phyloP scores from a whole-genome alignment of 1,140 invertebrate species.

The Antheraea pernyi region DNA sequence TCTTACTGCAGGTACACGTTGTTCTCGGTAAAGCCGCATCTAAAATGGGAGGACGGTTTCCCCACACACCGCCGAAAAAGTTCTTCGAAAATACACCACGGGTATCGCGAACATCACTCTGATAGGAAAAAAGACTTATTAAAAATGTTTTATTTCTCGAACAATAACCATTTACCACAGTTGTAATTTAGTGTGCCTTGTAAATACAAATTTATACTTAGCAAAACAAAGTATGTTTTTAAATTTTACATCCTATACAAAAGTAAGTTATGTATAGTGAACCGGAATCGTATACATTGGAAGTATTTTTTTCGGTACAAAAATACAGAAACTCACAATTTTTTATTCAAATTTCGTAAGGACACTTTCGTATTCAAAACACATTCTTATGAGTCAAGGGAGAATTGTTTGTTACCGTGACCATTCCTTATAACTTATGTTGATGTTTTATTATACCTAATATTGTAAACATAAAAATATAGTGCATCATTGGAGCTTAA shows the following conservation, averaged over 20 bases:
- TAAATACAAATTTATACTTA: too few species aligned
- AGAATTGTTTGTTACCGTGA: background rate
- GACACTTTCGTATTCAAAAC: background rate
- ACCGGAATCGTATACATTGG: background rate
- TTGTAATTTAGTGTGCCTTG: too few species aligned
- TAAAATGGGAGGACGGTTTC: slow-evolving; percentile 57
- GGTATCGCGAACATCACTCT: slow-evolving; percentile 49
- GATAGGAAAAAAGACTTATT: background rate
- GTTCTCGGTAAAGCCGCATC: slow-evolving; percentile 46
- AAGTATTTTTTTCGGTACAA: background rate
- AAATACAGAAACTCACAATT: background rate
- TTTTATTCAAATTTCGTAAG: background rate
- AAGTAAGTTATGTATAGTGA: too few species aligned
- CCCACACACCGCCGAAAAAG: slow-evolving; percentile 73
- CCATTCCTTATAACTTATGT: background rate
- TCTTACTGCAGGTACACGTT: slow-evolving; percentile 63
- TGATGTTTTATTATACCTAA: background rate
- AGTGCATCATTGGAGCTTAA: too few species aligned
- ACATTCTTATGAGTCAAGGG: background rate
- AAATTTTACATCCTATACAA: too few species aligned
- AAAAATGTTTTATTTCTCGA: background rate
- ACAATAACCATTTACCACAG: too few species aligned
- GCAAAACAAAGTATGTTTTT: too few species aligned
- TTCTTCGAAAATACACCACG: slow-evolving; percentile 56
- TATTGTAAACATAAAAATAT: too few species aligned